Base-by-base conservation (phyloP, 1,140 invertebrate genomes). In the Trachymyrmex cornetzi region DNA sequence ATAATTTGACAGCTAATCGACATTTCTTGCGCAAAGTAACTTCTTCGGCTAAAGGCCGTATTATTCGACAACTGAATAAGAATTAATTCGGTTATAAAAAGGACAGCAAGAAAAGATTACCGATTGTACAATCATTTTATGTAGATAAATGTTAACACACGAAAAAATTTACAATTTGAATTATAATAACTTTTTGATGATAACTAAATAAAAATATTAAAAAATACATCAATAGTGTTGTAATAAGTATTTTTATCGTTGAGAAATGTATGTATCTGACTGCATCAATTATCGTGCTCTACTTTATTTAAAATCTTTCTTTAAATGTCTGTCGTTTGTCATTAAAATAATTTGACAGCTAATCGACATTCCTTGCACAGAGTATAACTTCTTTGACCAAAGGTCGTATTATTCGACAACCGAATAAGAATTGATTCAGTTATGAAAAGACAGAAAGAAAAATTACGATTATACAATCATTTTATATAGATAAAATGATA, bases 81-180 rank as follows among this genome's bases (percentile, higher is more conserved):
- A 59, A 84, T 84, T 48, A 69, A 75, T 74, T 38, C 38, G 16
- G 24, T 82, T 61, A 82, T 69, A 38, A 59, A 74, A n/a, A 74
- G 80, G 1, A 44, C 38, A 44, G 2, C 38, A 44, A 11, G 38
- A 6, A 55, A n/a, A 55, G 2, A 55, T 55, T 34, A 34, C 6
- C 6, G 19, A 55, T 55, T 55, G n/a, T 53, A 16, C 16, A 53
- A 16, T 55, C 5, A 6, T 6, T 7, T 55, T 30, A 30, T 6
- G 6, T 7, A 55, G 7, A 44, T 72, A 53, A 72, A 27, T 55
- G 2, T 34, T 72, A 38, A 7, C 12, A 6, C n/a, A 66, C 19
- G 22, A 30, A 5, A 30, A 30, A 30, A 30, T 34, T 22, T 11
- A 55, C 11, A 55, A 55, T 55, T 6, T 1, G 0, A 67, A 14